These are phyloP conservation scores for Perodicticus potto DNA, from an alignment of 2,797 vertebrate species.

Conservation along the genomic window DNA sequence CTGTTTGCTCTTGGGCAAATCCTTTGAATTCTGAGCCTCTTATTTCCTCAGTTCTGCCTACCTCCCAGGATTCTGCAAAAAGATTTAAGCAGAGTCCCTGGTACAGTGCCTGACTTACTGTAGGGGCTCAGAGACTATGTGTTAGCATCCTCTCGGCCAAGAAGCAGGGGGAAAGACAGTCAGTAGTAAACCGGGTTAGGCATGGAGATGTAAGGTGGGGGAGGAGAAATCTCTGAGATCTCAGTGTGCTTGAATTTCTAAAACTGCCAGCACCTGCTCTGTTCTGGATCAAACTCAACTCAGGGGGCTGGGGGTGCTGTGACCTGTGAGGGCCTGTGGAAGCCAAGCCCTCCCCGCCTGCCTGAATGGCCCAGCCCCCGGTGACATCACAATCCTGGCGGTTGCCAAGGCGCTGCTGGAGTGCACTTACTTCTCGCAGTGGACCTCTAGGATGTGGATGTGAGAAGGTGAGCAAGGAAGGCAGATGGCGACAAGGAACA, in stretches of 20 bases:
- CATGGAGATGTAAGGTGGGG: background rate
- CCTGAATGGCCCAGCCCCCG: constrained; percentile 45
- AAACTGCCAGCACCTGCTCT: background rate
- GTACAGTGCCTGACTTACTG: background rate
- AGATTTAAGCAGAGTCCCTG: background rate
- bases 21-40: background rate
- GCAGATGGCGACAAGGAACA: constrained; percentile 69
- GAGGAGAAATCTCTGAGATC: background rate
- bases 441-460: constrained; percentile 61
- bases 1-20: background rate
- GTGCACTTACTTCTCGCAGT: constrained; percentile 15
- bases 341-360: background rate
- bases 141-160: background rate
- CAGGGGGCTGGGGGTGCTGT: too few species aligned
- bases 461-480: constrained; percentile 49
- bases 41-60: background rate
- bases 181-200: background rate
- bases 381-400: constrained; percentile 72
- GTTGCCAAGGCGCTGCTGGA: constrained; percentile 6
- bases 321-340: background rate
- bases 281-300: background rate
- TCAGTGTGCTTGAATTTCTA: background rate
- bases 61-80: background rate
- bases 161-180: background rate
- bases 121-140: background rate